Conservation (phyloP, 2,797 vertebrate genomes). For the Ptychadena robeensis region DNA sequence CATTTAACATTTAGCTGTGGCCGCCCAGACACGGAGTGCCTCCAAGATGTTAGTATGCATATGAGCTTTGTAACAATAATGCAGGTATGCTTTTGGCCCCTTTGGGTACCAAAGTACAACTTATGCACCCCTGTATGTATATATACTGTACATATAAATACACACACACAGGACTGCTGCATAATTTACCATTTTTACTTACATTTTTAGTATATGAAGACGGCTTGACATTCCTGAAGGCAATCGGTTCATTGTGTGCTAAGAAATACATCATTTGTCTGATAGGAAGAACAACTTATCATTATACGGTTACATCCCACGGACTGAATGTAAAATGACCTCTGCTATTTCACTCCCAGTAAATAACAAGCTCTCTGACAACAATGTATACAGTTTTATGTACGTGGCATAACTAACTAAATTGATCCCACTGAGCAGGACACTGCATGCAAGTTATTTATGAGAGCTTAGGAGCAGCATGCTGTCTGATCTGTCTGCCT, state of each 20-base stretch:
- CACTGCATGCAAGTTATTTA: conserved; percentile 9
- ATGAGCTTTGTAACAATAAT: too few relatives aligned
- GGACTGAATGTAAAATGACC: background rate
- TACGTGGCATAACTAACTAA: background rate
- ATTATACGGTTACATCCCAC: background rate
- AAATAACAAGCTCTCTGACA: background rate
- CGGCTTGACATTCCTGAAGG: background rate
- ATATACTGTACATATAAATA: background rate
- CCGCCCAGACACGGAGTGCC: too few relatives aligned
- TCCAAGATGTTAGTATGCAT: too few relatives aligned
- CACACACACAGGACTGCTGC: background rate
- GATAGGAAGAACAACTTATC: background rate
- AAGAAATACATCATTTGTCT: background rate
- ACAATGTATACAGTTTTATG: background rate
- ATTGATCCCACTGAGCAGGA: conserved; percentile 2
- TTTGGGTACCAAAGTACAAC: too few relatives aligned
- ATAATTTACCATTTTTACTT: background rate
- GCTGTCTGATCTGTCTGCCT: conserved; percentile 1
- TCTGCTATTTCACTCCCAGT: background rate
- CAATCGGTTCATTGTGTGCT: background rate
- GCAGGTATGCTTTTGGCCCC: too few relatives aligned
- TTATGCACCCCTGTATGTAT: too few relatives aligned
- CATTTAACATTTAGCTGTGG: too few relatives aligned
- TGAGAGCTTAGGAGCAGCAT: background rate
- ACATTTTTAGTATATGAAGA: background rate